These are phyloP conservation scores for Anthoscopus minutus DNA, from an alignment of 2,113 vertebrate species.

Conservation along the genomic window DNA sequence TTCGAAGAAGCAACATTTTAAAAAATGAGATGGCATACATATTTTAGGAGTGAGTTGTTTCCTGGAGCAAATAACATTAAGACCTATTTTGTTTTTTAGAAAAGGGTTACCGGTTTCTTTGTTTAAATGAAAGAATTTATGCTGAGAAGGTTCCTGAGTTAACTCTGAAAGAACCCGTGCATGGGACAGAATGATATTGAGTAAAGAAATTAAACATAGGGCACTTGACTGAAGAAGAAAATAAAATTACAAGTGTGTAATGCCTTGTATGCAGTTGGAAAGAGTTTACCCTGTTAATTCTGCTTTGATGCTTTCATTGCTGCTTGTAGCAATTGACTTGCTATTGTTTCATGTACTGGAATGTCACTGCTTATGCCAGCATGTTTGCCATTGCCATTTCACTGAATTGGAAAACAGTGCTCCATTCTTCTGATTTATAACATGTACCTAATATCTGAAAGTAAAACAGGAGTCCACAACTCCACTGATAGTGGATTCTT, in stretches of 20 bases:
- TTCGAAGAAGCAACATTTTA: neutral
- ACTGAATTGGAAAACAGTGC: neutral
- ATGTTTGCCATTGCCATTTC: neutral
- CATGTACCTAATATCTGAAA: neutral
- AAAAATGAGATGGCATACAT: neutral
- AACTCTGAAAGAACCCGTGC: neutral
- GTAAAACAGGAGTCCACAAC: neutral
- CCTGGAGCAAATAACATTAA: neutral
- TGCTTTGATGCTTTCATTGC: slow-evolving; percentile 8
- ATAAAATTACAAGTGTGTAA: neutral
- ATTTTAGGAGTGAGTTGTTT: neutral
- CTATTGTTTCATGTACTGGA: neutral
- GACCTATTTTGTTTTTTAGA: neutral
- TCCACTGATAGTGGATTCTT: neutral
- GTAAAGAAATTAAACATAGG: neutral
- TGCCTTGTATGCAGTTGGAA: slow-evolving; percentile 37
- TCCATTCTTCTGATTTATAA: neutral
- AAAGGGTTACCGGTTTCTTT: neutral
- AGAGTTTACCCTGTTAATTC: neutral
- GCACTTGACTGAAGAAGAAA: neutral
- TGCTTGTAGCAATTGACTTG: neutral
- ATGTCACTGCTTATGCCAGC: slow-evolving; percentile 30
- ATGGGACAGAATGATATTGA: neutral
- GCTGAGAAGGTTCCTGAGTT: neutral
- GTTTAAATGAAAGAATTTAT: neutral